Conservation (phyloP, 2,888 invertebrate species). For the Philereme transversata region DNA sequence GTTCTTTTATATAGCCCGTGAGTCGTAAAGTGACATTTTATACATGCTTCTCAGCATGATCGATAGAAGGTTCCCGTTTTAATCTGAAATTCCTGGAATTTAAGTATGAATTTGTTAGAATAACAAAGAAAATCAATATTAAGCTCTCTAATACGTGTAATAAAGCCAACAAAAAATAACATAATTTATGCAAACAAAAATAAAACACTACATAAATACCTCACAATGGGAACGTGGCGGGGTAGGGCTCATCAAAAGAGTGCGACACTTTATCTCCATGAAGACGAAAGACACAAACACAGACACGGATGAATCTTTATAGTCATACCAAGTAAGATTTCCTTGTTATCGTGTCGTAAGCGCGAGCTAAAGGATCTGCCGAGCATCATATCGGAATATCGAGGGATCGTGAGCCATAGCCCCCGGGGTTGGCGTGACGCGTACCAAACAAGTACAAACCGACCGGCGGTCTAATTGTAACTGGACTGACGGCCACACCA, state of each 20-base stretch:
- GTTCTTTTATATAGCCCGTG: background rate
- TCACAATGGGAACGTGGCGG: conserved; percentile 21
- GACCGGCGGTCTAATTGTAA: conserved; percentile 63
- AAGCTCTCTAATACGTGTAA: no score
- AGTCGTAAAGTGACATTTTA: no score
- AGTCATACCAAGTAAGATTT: conserved; percentile 87
- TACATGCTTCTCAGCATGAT: conserved; percentile 9
- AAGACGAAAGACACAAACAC: conserved; percentile 34
- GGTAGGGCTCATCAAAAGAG: conserved; percentile 29
- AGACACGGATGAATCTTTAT: conserved; percentile 30
- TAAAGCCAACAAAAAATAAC: conserved; percentile 4
- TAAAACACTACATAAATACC: conserved; percentile 20
- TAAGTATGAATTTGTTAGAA: conserved; percentile 2
- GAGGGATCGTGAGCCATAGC: conserved; percentile 51
- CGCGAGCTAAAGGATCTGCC: conserved; percentile 80
- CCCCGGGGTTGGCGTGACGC: conserved; percentile 42
- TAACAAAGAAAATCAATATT: conserved; percentile 10
- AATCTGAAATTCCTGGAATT: conserved; percentile 7
- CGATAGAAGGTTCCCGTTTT: conserved; percentile 5
- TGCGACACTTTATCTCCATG: conserved; percentile 22
- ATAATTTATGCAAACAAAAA: background rate
- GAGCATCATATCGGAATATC: conserved; percentile 61
- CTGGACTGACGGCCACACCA: conserved; percentile 52
- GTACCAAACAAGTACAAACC: conserved; percentile 55
- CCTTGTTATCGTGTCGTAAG: conserved; percentile 86